Percentiles rank a stretch among this genome's conserved stretches.
These are phyloP conservation scores for Coendou prehensilis DNA, from an alignment of 2,797 vertebrate genomes.

Conservation along the genomic window DNA sequence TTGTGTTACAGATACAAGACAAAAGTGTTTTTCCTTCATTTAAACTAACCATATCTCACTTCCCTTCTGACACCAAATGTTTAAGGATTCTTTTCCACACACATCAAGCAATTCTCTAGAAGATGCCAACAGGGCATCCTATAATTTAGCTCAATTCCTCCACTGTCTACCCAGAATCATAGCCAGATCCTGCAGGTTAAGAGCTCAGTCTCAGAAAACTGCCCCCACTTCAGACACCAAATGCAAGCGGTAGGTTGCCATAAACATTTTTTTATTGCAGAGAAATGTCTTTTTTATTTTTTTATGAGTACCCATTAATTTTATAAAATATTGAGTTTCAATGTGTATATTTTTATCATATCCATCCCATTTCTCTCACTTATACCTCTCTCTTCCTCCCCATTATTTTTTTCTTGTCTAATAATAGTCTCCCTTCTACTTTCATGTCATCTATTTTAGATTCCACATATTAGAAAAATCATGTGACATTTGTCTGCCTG, in stretches of 20 bases:
- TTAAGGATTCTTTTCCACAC: neutral
- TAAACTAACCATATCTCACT: neutral
- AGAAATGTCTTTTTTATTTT: neutral
- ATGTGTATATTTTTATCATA: neutral
- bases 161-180: neutral
- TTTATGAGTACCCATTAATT: neutral
- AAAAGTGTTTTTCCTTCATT: neutral
- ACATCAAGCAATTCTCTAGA: neutral
- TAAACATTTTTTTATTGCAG: neutral
- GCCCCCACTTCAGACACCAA: neutral
- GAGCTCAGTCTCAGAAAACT: neutral
- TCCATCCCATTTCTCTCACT: neutral
- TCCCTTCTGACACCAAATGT: neutral
- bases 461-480: neutral
- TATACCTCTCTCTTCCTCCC: neutral
- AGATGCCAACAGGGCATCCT: neutral
- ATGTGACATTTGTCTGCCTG: neutral
- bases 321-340: neutral
- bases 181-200: neutral
- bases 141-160: neutral
- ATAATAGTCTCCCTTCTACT: neutral
- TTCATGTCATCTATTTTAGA: neutral
- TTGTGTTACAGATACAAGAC: neutral
- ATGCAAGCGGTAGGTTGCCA: neutral
- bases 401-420: neutral